Conservation (phyloP, 2,888 invertebrate genomes). For the Torymus tubicola region DNA sequence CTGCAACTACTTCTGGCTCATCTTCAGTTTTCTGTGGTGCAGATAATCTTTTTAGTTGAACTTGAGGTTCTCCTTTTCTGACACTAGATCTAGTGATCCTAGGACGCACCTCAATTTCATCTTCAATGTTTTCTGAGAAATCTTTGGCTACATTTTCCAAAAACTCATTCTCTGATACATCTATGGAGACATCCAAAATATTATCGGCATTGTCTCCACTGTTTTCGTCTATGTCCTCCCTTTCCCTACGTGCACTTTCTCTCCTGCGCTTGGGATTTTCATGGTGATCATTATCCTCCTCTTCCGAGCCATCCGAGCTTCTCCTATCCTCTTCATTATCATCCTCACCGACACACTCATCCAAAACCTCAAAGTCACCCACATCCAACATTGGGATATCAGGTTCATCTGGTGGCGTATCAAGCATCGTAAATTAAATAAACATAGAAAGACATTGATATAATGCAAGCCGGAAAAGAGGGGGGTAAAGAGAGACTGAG, state of each 20-base stretch:
- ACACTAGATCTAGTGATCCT: conserved; percentile 25
- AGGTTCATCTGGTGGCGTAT: conserved; percentile 61
- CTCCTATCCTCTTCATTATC: conserved; percentile 43
- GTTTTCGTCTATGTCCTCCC: conserved; percentile 54
- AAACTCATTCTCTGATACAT: conserved; percentile 57
- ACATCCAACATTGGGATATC: conserved; percentile 66
- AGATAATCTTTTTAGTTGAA: conserved; percentile 33
- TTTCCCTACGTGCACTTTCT: conserved; percentile 19
- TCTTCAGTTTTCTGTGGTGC: conserved; percentile 4
- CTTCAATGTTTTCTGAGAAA: conserved; percentile 62
- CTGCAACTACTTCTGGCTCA: neutral
- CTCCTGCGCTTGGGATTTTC: conserved; percentile 25
- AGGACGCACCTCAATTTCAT: conserved; percentile 55
- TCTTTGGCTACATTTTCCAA: conserved; percentile 60
- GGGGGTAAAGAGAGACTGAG: neutral
- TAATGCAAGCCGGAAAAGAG: neutral
- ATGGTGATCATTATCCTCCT: conserved; percentile 25
- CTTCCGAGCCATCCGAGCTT: conserved; percentile 21
- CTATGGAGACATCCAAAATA: conserved; percentile 60
- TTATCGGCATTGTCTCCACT: conserved; percentile 62
- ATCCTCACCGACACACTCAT: conserved; percentile 57
- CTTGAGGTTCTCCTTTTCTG: conserved; percentile 38
- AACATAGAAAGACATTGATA: neutral
- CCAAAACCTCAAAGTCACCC: conserved; percentile 67
- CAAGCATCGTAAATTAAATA: conserved; percentile 23